Conservation (phyloP, 2,888 invertebrate species). For the Apotomis betuletana region DNA sequence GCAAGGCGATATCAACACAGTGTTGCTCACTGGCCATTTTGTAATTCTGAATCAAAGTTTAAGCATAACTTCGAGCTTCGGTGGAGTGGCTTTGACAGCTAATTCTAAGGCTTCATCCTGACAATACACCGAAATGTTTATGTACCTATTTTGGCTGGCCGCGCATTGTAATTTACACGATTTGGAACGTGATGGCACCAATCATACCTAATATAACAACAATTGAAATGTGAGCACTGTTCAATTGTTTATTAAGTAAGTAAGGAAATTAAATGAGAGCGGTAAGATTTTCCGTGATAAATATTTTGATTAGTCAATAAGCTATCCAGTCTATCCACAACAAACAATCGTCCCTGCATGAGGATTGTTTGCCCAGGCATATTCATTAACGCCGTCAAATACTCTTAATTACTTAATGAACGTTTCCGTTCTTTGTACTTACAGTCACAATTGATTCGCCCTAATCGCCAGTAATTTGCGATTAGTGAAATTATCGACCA, state of each 20-base stretch:
- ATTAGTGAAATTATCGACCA: not conserved
- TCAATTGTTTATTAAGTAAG: too few species aligned
- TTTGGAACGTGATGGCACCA: too few species aligned
- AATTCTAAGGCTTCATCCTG: too few species aligned
- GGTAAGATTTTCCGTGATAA: not conserved
- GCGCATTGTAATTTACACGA: too few species aligned
- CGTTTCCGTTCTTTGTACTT: slow-evolving; percentile 13
- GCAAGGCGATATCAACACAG: not conserved
- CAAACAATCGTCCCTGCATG: not conserved
- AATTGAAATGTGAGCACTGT: too few species aligned
- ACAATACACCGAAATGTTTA: too few species aligned
- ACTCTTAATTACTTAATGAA: slow-evolving; percentile 17
- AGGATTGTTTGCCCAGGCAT: not conserved
- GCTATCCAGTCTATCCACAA: not conserved
- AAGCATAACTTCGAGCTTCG: not conserved
- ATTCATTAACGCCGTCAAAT: slow-evolving; percentile 2
- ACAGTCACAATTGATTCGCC: not conserved
- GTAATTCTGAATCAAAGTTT: not conserved
- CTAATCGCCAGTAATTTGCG: not conserved
- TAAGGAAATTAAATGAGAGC: too few species aligned
- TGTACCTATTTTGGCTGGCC: too few species aligned
- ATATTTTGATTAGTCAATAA: not conserved
- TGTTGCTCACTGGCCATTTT: not conserved
- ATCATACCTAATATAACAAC: too few species aligned
- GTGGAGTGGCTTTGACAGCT: not conserved